A percentile compares a stretch with the other conserved stretches of the same genome.
Evolutionary conservation across 1,140 invertebrate species (phyloP).

Genomic region (Pararge aegeria): DNA sequence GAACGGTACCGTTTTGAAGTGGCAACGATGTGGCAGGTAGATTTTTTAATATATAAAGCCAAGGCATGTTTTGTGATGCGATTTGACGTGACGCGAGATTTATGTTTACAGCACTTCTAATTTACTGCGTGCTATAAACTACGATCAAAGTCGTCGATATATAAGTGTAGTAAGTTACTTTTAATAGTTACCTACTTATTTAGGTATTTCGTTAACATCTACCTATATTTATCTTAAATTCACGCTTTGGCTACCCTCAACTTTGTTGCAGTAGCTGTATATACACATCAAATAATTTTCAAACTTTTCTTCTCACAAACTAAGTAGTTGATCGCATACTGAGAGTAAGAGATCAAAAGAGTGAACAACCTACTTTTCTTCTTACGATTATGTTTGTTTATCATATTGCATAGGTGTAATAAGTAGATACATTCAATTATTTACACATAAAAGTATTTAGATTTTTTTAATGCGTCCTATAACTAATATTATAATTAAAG

Average conservation of each 20-base stretch:
- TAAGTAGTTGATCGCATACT: too few species aligned
- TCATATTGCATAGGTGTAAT: too few species aligned
- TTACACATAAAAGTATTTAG: too few species aligned
- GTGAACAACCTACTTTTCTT: too few species aligned
- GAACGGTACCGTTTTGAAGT: conserved; percentile 11
- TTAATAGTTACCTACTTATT: conserved; percentile 3
- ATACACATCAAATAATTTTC: too few species aligned
- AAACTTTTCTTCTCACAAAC: too few species aligned
- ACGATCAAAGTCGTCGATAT: conserved; percentile 56
- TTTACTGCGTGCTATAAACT: conserved; percentile 66
- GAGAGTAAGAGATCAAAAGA: too few species aligned
- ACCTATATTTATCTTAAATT: not conserved
- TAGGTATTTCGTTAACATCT: not conserved
- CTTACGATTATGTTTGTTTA: too few species aligned
- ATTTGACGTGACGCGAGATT: conserved; percentile 67
- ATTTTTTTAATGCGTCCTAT: too few species aligned
- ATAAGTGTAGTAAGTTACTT: conserved; percentile 26
- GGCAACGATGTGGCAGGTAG: conserved; percentile 27
- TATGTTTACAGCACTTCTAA: conserved; percentile 68
- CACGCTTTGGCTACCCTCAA: not conserved
- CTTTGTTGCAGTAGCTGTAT: not conserved
- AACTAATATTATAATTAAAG: too few species aligned
- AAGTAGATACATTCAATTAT: too few species aligned
- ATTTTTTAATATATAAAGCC: conserved; percentile 44
- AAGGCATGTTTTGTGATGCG: conserved; percentile 62